phyloP scores from a whole-genome alignment of 2,797 vertebrate genomes.

The Dermochelys coriacea region DNA sequence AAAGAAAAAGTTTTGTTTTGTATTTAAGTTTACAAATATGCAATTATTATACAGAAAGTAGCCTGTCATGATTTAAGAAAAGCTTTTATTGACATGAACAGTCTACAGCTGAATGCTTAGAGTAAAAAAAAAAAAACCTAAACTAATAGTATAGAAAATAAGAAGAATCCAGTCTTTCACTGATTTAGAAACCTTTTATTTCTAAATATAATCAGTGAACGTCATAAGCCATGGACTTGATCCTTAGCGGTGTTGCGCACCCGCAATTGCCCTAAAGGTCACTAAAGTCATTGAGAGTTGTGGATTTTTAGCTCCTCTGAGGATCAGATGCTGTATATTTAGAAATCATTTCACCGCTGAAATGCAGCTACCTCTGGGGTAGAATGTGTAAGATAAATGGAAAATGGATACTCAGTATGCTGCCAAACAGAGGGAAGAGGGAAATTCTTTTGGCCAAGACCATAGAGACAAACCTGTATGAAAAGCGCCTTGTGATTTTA shows the following conservation, averaged over 20 bases:
- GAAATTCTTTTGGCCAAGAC: not conserved
- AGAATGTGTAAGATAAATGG: not conserved
- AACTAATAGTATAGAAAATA: not conserved
- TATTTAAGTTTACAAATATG: not conserved
- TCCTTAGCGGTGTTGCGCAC: accelerated
- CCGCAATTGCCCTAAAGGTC: not conserved
- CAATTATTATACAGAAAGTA: not conserved
- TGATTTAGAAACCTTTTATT: not conserved
- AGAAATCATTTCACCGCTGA: not conserved
- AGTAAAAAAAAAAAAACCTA: not conserved
- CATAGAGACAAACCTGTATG: not conserved
- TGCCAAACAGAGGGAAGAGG: not conserved
- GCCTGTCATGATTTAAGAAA: not conserved
- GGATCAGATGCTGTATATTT: not conserved
- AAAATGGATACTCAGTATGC: not conserved
- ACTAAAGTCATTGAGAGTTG: accelerated
- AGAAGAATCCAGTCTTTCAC: not conserved
- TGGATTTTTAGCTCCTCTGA: not conserved
- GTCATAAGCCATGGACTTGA: not conserved
- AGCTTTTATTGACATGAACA: not conserved
- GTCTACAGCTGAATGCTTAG: accelerated
- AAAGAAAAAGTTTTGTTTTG: not conserved
- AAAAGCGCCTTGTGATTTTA: not conserved
- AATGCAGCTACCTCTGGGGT: not conserved
- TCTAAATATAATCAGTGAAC: not conserved